Conservation (phyloP, 2,888 invertebrate genomes). For the Oscheius sp. region DNA sequence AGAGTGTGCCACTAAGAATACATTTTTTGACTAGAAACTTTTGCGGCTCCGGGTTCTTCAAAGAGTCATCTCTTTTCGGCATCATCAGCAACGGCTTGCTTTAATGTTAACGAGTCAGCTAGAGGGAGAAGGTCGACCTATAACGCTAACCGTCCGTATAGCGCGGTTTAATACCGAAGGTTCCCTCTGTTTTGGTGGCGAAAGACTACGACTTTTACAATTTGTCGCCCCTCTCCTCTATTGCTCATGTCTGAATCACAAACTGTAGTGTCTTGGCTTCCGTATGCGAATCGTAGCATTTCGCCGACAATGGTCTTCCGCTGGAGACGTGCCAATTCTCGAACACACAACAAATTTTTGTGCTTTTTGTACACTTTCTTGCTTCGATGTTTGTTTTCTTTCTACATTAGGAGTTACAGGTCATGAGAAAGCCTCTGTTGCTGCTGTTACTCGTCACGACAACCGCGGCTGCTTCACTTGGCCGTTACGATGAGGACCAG, state of each 20-base stretch:
- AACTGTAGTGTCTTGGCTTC: constrained; percentile 1
- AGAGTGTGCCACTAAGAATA: neutral
- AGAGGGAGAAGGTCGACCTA: neutral
- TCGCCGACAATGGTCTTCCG: neutral
- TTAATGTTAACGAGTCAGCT: no score
- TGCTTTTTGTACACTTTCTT: neutral
- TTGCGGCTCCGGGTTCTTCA: no score
- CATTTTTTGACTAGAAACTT: neutral
- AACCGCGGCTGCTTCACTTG: constrained; percentile 3
- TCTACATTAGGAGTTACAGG: neutral
- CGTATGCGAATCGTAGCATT: constrained; percentile 2
- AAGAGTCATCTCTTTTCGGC: no score
- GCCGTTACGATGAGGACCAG: constrained; percentile 24
- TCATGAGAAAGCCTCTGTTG: constrained; percentile 28
- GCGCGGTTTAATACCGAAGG: no score
- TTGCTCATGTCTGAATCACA: neutral
- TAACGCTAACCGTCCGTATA: neutral
- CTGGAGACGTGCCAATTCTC: constrained; percentile 19
- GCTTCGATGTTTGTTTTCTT: neutral
- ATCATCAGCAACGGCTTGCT: no score
- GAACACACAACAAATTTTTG: neutral
- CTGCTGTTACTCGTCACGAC: constrained; percentile 25
- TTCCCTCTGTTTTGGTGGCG: neutral
- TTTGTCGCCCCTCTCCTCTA: neutral
- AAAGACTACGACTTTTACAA: neutral